These are phyloP conservation scores for Avahi laniger DNA, from an alignment of 2,797 vertebrate species.

Conservation along the genomic window DNA sequence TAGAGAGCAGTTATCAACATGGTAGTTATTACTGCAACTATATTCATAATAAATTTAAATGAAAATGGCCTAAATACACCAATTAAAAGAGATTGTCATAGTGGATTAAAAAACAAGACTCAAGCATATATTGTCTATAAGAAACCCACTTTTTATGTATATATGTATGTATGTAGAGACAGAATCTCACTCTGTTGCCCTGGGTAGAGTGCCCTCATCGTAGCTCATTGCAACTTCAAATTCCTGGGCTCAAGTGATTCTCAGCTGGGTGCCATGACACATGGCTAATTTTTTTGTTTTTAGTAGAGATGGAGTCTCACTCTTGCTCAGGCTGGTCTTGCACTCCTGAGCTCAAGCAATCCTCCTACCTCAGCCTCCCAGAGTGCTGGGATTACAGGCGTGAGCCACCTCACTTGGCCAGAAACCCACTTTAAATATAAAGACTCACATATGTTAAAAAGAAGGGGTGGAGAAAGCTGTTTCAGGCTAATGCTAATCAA, in stretches of 20 bases:
- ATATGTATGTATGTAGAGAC: no score
- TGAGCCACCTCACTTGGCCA: no score
- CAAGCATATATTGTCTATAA: not conserved
- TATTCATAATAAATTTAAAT: not conserved
- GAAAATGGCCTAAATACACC: not conserved
- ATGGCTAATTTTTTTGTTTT: not conserved
- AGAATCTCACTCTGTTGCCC: no score
- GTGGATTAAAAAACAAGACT: not conserved
- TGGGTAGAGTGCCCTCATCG: no score
- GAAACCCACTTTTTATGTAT: not conserved
- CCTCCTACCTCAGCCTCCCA: no score
- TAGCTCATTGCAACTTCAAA: no score
- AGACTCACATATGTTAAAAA: not conserved
- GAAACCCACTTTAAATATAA: not conserved
- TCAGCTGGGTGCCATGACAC: no score
- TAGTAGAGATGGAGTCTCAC: no score
- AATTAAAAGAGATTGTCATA: not conserved
- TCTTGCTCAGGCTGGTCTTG: no score
- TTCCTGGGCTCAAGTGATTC: no score
- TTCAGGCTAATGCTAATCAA: not conserved
- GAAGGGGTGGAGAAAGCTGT: not conserved
- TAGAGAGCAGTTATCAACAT: not conserved
- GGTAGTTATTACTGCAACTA: not conserved
- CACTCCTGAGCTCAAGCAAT: no score
- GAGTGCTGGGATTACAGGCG: not conserved